phyloP scores from a whole-genome alignment of 2,113 vertebrate genomes.

The Alosa alosa region DNA sequence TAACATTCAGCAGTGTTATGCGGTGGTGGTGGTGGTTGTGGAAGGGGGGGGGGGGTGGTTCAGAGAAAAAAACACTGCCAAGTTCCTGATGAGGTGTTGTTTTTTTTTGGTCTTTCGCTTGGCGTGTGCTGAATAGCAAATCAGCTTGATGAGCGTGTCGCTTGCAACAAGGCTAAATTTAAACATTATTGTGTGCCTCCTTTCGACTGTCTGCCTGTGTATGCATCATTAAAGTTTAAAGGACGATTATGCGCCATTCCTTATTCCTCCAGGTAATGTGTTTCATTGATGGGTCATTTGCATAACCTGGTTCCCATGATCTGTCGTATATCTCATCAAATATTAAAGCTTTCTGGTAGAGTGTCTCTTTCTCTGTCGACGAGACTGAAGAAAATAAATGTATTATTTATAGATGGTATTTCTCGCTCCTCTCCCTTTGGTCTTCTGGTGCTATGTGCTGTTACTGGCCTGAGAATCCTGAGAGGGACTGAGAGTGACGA shows the following conservation, averaged over 20 bases:
- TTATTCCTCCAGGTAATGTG: slow-evolving; percentile 35
- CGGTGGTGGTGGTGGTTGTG: neutral
- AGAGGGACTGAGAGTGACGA: neutral
- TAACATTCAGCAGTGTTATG: neutral
- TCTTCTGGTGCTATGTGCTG: neutral
- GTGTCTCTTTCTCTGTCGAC: slow-evolving; percentile 2
- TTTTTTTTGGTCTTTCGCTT: neutral
- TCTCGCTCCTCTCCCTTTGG: neutral
- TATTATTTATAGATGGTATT: slow-evolving; percentile 23
- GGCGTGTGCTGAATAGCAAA: slow-evolving; percentile 3
- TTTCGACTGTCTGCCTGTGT: slow-evolving; percentile 25
- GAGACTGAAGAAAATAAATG: slow-evolving; percentile 18
- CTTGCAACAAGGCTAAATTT: slow-evolving; percentile 29
- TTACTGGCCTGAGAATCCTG: neutral
- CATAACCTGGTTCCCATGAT: slow-evolving; percentile 47
- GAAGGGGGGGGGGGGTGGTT: neutral
- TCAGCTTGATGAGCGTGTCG: slow-evolving; percentile 10
- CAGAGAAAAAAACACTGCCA: neutral
- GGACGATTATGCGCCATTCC: slow-evolving; percentile 20
- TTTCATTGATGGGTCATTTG: slow-evolving; percentile 40
- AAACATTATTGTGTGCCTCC: slow-evolving; percentile 29
- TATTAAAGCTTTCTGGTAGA: slow-evolving; percentile 41
- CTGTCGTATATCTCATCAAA: slow-evolving; percentile 42
- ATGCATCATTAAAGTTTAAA: slow-evolving; percentile 43
- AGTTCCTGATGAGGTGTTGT: neutral